A percentile compares a stretch with the other conserved stretches of the same genome.
phyloP scores from a whole-genome alignment of 2,797 vertebrate species.

The Trematomus bernacchii region DNA sequence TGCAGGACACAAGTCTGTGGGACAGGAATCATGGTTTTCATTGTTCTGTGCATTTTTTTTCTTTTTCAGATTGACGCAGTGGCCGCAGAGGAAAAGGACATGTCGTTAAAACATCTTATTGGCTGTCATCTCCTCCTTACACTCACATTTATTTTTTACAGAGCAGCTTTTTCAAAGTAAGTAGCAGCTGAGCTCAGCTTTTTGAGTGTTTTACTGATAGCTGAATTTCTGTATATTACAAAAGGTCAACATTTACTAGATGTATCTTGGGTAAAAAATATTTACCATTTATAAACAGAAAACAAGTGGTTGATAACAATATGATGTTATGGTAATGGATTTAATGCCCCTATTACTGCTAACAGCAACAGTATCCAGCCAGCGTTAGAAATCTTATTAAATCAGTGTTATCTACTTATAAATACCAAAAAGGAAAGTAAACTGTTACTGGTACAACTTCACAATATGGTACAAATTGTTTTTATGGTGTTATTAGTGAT shows the following conservation, averaged over 20 bases:
- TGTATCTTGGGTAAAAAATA: not conserved
- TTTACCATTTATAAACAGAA: not conserved
- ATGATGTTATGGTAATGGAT: not conserved
- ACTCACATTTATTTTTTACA: conserved; percentile 11
- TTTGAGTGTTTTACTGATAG: conserved; percentile 5
- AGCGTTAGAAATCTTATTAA: not conserved
- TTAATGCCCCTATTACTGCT: not conserved
- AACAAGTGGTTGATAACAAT: not conserved
- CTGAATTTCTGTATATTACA: not conserved
- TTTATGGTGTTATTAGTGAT: conserved; percentile 12
- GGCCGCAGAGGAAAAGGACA: not conserved
- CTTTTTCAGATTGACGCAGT: conserved; percentile 64
- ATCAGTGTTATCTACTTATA: not conserved
- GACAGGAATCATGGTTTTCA: conserved; percentile 50
- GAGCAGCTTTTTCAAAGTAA: conserved; percentile 38
- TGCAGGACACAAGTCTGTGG: conserved; percentile 45
- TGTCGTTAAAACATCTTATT: not conserved
- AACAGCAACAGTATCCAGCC: not conserved
- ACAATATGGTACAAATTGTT: not conserved
- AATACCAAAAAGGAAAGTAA: not conserved
- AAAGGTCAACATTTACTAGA: not conserved
- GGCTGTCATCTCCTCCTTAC: not conserved
- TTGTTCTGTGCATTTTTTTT: conserved; percentile 32
- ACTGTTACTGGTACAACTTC: not conserved
- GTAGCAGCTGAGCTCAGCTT: conserved; percentile 28